These are phyloP conservation scores for Drosophila nigritarsus DNA, from an alignment of 2,888 invertebrate genomes.

Conservation along the genomic window DNA sequence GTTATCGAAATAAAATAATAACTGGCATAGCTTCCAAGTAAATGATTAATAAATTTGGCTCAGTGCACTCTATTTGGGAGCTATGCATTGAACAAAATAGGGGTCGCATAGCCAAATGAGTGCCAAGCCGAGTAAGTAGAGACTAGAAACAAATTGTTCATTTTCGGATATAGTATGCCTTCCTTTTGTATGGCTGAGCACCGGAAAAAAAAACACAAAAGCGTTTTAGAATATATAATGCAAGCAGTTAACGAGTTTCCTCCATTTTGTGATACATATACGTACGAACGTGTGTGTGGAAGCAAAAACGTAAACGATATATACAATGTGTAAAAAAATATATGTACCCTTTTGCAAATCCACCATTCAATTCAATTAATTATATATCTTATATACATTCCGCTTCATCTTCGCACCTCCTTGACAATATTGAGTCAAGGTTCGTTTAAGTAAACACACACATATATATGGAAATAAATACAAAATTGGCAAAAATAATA, in stretches of 20 bases:
- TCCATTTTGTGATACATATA: constrained; percentile 39
- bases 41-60: constrained; percentile 30
- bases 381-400: constrained; percentile 56
- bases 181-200: constrained; percentile 33
- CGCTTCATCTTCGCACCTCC: constrained; percentile 24
- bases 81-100: constrained; percentile 49
- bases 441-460: constrained; percentile 54
- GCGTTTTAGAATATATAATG: constrained; percentile 26
- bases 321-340: constrained; percentile 70
- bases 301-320: constrained; percentile 65
- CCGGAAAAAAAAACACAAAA: constrained; percentile 30
- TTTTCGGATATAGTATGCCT: constrained; percentile 30
- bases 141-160: constrained; percentile 63
- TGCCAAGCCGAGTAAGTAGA: constrained; percentile 30
- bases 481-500: constrained; percentile 69
- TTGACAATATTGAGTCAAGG: constrained; percentile 17
- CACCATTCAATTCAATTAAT: constrained; percentile 32
- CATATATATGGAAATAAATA: constrained; percentile 63
- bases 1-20: constrained; percentile 11
- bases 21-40: constrained; percentile 13
- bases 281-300: constrained; percentile 33
- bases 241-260: constrained; percentile 33
- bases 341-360: constrained; percentile 59
- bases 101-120: constrained; percentile 70
- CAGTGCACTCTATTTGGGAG: constrained; percentile 59